Evolutionary conservation across 2,113 vertebrate genomes (phyloP).

Genomic region (Sebastes schlegelii): DNA sequence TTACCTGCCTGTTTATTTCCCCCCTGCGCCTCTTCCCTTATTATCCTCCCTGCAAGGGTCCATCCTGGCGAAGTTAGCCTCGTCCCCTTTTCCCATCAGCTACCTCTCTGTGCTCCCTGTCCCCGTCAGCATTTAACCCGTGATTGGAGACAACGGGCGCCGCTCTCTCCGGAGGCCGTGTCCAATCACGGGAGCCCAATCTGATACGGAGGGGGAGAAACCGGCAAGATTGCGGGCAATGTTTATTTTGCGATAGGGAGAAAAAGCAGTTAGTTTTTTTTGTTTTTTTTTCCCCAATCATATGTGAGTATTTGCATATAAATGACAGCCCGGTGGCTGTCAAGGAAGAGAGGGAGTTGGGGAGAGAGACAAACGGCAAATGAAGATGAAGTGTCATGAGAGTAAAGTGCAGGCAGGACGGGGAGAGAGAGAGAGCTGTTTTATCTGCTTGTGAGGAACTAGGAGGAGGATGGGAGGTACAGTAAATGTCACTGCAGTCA

Average conservation of each 20-base stretch:
- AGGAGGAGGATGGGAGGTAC: slow-evolving; percentile 26
- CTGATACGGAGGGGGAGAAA: slow-evolving; percentile 38
- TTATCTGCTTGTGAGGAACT: slow-evolving; percentile 57
- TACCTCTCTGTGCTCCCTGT: slow-evolving; percentile 35
- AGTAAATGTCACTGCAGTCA: slow-evolving; percentile 73
- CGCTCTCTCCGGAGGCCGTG: slow-evolving; percentile 46
- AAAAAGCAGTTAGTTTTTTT: slow-evolving; percentile 25
- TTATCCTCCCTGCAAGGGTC: slow-evolving; percentile 39
- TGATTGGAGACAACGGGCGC: slow-evolving; percentile 60
- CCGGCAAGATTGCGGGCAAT: slow-evolving; percentile 42
- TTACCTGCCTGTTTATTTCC: slow-evolving; percentile 21
- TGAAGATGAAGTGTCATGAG: slow-evolving; percentile 73
- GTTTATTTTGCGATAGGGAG: slow-evolving; percentile 70
- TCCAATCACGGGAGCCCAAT: slow-evolving; percentile 66
- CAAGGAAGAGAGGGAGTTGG: slow-evolving; percentile 38
- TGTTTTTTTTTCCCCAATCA: slow-evolving; percentile 21
- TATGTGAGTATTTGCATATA: slow-evolving; percentile 77
- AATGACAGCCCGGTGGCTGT: slow-evolving; percentile 70
- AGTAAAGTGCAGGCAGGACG: slow-evolving; percentile 62
- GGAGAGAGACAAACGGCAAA: slow-evolving; percentile 55
- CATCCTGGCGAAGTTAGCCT: slow-evolving; percentile 16
- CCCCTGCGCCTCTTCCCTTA: background rate
- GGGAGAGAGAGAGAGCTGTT: slow-evolving; percentile 54
- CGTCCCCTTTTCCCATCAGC: slow-evolving; percentile 41
- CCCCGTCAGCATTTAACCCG: slow-evolving; percentile 55